phyloP scores from a whole-genome alignment of 2,888 invertebrate genomes.

The Lacanobia wlatinum region DNA sequence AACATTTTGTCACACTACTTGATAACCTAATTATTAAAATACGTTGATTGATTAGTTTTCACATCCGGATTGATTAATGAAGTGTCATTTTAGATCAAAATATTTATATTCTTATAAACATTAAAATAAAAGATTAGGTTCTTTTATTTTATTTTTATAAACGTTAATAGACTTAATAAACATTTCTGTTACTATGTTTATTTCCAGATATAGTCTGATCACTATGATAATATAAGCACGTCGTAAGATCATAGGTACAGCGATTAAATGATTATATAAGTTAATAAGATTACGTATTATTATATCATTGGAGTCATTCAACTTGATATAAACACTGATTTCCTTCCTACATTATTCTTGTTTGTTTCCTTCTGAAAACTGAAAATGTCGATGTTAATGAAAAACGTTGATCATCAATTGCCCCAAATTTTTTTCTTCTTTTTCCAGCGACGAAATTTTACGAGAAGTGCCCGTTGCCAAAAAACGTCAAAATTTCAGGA shows the following conservation, averaged over 20 bases:
- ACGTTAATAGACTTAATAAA: neutral
- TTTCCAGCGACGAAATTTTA: neutral
- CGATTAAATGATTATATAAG: constrained; percentile 27
- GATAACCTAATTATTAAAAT: constrained; percentile 47
- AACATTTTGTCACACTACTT: constrained; percentile 23
- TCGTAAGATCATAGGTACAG: constrained; percentile 3
- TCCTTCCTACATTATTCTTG: neutral
- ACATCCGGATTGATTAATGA: constrained; percentile 33
- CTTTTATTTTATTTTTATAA: neutral
- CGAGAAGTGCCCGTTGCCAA: neutral
- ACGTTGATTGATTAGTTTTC: constrained; percentile 10
- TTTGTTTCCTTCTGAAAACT: neutral
- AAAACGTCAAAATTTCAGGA: neutral
- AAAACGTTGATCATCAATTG: neutral
- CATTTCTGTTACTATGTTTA: neutral
- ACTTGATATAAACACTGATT: constrained; percentile 32
- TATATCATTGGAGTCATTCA: constrained; percentile 42
- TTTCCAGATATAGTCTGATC: neutral
- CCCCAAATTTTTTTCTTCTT: neutral
- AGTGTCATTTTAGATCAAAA: neutral
- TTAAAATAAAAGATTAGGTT: neutral
- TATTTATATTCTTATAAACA: neutral
- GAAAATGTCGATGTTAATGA: neutral
- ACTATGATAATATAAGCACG: constrained; percentile 29
- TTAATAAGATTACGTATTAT: constrained; percentile 15